phyloP scores from a whole-genome alignment of 2,888 invertebrate genomes.

The Sarcophaga variegata region DNA sequence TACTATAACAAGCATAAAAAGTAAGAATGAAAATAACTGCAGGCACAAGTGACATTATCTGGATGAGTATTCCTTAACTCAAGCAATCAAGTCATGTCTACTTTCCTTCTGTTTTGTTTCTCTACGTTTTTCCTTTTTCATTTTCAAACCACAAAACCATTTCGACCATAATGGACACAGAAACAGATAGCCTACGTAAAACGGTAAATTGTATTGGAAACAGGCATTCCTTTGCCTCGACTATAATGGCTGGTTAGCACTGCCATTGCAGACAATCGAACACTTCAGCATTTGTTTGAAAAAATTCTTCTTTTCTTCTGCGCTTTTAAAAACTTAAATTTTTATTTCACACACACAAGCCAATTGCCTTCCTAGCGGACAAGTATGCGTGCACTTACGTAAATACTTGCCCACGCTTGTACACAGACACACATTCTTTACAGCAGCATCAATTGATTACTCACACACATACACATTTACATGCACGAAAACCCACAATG shows the following conservation, averaged over 20 bases:
- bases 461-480: not conserved
- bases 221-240: constrained; percentile 38
- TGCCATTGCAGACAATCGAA: constrained; percentile 30
- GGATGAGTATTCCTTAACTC: constrained; percentile 55
- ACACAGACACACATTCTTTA: constrained; percentile 7
- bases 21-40: constrained; percentile 18
- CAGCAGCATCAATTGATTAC: constrained; percentile 19
- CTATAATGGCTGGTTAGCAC: constrained; percentile 40
- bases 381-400: not conserved
- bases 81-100: constrained; percentile 64
- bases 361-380: constrained; percentile 39
- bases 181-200: constrained; percentile 19
- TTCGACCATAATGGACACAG: not conserved
- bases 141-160: not conserved
- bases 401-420: constrained; percentile 8
- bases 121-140: not conserved
- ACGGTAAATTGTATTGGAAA: constrained; percentile 55
- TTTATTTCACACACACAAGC: not conserved
- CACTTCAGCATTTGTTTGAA: constrained; percentile 49
- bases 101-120: constrained; percentile 35
- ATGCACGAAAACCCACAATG: not conserved
- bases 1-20: not conserved
- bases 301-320: constrained; percentile 5
- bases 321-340: not conserved
- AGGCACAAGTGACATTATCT: constrained; percentile 62